Percentiles rank a stretch among this genome's conserved stretches.
These are phyloP conservation scores for Lissonota sp. DNA, from an alignment of 2,888 invertebrate genomes.

Conservation along the genomic window DNA sequence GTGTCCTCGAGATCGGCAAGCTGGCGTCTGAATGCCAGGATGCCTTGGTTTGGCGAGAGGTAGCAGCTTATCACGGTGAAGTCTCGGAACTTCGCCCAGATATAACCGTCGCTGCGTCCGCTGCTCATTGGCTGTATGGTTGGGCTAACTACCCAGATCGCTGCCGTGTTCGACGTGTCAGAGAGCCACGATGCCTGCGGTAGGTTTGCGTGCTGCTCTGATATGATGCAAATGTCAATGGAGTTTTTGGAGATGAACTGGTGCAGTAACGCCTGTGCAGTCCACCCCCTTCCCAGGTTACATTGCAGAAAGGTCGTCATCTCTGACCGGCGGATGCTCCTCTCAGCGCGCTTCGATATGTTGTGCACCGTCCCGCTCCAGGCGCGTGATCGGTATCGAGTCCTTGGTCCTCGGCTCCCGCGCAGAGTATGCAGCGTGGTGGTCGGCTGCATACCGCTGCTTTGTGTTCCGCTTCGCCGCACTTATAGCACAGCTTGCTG, in stretches of 20 bases:
- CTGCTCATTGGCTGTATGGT: background rate
- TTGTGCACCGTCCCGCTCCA: conserved; percentile 34
- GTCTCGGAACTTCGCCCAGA: conserved; percentile 25
- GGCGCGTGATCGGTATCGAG: conserved; percentile 24
- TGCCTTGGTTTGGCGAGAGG: conserved; percentile 50
- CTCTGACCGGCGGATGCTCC: conserved; percentile 10
- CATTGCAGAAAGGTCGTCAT: conserved; percentile 38
- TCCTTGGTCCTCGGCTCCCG: conserved; percentile 26
- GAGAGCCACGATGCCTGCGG: conserved; percentile 11
- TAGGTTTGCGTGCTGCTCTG: conserved; percentile 53
- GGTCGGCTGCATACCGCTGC: conserved; percentile 28
- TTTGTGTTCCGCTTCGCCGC: conserved; percentile 64
- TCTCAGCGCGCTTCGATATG: conserved; percentile 28
- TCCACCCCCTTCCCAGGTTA: conserved; percentile 29
- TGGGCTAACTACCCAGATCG: conserved; percentile 32
- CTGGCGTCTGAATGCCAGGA: conserved; percentile 31
- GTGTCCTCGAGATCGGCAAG: conserved; percentile 46
- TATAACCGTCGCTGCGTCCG: conserved; percentile 49
- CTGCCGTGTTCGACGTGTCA: conserved; percentile 41
- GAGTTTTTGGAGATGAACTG: conserved; percentile 28
- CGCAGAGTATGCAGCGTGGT: conserved; percentile 59
- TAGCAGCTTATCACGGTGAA: conserved; percentile 57
- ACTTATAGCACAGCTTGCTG: conserved; percentile 61
- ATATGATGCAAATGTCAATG: conserved; percentile 45
- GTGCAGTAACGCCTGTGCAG: conserved; percentile 27